These are phyloP conservation scores for Muntiacus muntjak DNA, from an alignment of 2,113 vertebrate genomes.

Conservation along the genomic window DNA sequence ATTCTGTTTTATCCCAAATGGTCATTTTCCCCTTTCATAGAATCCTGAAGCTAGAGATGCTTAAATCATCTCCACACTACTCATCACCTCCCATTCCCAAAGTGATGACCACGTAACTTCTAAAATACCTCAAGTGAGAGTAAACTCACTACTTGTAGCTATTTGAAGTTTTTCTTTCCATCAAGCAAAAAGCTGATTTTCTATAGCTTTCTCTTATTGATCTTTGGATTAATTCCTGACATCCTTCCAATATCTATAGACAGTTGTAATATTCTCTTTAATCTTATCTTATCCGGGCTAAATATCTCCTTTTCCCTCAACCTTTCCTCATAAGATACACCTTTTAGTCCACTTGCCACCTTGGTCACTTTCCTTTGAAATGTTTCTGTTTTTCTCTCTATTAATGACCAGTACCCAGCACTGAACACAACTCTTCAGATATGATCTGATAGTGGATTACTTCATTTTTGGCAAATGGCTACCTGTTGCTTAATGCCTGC, in stretches of 20 bases:
- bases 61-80: neutral
- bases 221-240: neutral
- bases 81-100: neutral
- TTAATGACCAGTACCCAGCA: neutral
- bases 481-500: neutral
- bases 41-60: neutral
- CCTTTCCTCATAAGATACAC: neutral
- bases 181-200: neutral
- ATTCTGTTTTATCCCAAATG: neutral
- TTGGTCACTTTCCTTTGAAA: neutral
- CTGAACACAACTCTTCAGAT: neutral
- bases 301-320: neutral
- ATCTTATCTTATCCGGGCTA: neutral
- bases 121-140: neutral
- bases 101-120: neutral
- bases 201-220: neutral
- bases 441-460: neutral
- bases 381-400: neutral
- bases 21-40: neutral
- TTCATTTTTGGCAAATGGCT: conserved; percentile 5
- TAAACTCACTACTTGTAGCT: neutral
- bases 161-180: neutral
- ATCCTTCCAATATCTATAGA: neutral
- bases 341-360: neutral
- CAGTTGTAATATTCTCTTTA: neutral